phyloP scores from a whole-genome alignment of 1,140 invertebrate species.

The Helicoverpa armigera region DNA sequence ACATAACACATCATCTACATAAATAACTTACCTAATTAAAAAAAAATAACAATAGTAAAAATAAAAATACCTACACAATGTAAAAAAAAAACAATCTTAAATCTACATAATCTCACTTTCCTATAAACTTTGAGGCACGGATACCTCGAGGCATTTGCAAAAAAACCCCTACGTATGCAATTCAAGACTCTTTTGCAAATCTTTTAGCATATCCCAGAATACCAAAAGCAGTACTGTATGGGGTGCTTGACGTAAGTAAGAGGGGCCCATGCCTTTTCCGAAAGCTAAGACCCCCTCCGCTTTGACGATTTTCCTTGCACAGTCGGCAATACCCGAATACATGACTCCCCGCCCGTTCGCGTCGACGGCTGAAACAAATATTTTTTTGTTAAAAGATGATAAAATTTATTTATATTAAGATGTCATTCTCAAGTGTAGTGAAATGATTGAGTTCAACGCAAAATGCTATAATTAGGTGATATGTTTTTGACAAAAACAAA shows the following conservation, averaged over 20 bases:
- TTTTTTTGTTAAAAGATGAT: background rate
- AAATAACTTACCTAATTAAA: slow-evolving; percentile 2
- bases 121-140: background rate
- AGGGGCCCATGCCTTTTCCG: slow-evolving; percentile 95
- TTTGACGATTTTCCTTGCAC: slow-evolving; percentile 91
- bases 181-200: slow-evolving; percentile 73
- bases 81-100: slow-evolving; percentile 13
- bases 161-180: slow-evolving; percentile 23
- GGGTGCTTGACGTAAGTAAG: slow-evolving; percentile 94
- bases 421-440: too few relatives aligned
- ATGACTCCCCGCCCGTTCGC: slow-evolving; percentile 89
- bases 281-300: slow-evolving; percentile 93
- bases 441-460: too few relatives aligned
- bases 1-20: background rate
- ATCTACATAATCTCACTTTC: background rate
- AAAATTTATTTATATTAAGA: background rate
- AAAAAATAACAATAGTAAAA: background rate
- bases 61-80: background rate
- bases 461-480: too few relatives aligned
- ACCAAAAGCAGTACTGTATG: slow-evolving; percentile 95
- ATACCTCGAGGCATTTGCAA: background rate
- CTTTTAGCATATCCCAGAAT: slow-evolving; percentile 94
- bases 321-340: slow-evolving; percentile 92
- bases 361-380: slow-evolving; percentile 84
- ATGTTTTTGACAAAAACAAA: too few relatives aligned